These are phyloP conservation scores for Lamprotornis superbus DNA, from an alignment of 2,113 vertebrate genomes.

Conservation along the genomic window DNA sequence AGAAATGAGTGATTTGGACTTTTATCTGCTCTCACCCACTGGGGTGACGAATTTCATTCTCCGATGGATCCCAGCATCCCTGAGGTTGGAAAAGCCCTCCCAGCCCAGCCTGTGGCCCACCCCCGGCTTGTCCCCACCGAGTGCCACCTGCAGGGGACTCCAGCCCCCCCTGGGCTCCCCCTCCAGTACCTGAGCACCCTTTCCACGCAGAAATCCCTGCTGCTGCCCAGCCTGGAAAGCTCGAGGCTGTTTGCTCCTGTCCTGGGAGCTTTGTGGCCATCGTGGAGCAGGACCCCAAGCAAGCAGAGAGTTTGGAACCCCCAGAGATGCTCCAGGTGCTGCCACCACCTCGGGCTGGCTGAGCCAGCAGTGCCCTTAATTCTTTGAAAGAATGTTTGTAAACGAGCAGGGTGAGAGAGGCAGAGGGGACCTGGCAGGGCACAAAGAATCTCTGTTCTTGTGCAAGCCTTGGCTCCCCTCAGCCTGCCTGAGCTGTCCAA, in stretches of 20 bases:
- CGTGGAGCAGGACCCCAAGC: fast-evolving
- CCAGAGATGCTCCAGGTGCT: fast-evolving
- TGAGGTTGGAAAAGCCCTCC: background rate
- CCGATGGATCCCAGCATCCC: background rate
- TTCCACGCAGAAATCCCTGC: background rate
- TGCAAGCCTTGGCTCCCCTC: background rate
- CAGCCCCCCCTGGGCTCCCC: background rate
- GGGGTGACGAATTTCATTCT: background rate
- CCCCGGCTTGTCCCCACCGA: background rate
- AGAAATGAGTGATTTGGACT: background rate
- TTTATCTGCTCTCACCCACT: background rate
- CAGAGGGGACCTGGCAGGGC: background rate
- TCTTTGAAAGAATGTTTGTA: background rate
- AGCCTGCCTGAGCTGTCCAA: conserved; percentile 33
- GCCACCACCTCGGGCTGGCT: fast-evolving
- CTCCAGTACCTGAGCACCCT: background rate
- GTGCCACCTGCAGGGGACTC: background rate
- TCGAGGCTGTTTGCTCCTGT: fast-evolving
- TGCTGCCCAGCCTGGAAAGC: fast-evolving
- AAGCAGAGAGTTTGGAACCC: fast-evolving
- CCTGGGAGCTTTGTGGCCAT: fast-evolving
- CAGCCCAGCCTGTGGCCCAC: fast-evolving
- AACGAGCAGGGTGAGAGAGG: background rate
- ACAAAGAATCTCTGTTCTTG: conserved; percentile 47
- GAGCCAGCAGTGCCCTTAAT: background rate